Evolutionary conservation across 2,888 invertebrate genomes (phyloP), one percentile per base, ranked within the genome.

Genomic region (Diadegma fenestrale): DNA sequence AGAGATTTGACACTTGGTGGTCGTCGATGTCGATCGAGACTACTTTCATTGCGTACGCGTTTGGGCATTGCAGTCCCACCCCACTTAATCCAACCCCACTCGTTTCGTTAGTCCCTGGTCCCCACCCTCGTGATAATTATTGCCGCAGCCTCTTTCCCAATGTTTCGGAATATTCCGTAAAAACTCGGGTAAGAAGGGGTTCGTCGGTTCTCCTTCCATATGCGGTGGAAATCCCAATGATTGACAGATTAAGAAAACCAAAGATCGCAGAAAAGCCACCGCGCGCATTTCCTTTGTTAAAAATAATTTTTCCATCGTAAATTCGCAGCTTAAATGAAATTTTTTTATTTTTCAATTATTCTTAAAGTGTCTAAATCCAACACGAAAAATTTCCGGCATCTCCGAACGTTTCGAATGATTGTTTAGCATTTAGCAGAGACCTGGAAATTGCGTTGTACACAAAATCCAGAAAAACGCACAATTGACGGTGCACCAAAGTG

Each of bases 61-160:
- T 82, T 64, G 75, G 82, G 8, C 82, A 77, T 76, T 85, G 66
- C 76, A 76, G 76, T 76, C 76, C 64, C 37, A 76, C 48, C 48
- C 64, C 64, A 76, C 76, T 76, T 48, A 19, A 51, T n/a, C 64
- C 19, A 76, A 14, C 48, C 64, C 76, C 76, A 64, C 64, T 64
- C 19, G 17, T 26, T 58, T 58, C 4, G n/a, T 4, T 33, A 48
- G 64, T 8, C 22, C 37, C 33, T n/a, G 5, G 26, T 6, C 72
- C 51, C 75, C 75, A 63, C 45, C 45, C 63, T 33, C 10, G 26
- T 22, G 33, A 19, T 14, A 48, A 48, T 76, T 37, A 33, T 76
- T 37, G 19, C 17, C 64, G 19, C 45, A 45, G 30, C 22, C 58
- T 73, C 41, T 41, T 54, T 14, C 0, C 58, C 41, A 73, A 73